phyloP scores from a whole-genome alignment of 2,113 vertebrate species.

The Gracilinanus agilis region DNA sequence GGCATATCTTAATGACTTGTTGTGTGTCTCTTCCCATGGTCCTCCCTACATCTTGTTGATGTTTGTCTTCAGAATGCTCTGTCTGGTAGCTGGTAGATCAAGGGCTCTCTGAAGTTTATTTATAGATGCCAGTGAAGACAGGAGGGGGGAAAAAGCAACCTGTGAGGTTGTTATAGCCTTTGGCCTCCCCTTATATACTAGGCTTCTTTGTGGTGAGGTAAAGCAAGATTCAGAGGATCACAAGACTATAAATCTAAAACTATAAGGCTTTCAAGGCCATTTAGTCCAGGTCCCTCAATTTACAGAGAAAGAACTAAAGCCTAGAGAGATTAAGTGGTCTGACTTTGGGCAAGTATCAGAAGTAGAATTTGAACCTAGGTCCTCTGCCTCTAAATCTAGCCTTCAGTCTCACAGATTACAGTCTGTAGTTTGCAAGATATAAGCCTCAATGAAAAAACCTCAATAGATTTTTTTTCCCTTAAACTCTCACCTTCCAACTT shows the following conservation, averaged over 20 bases:
- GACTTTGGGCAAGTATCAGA: not conserved
- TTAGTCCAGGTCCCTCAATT: not conserved
- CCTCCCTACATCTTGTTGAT: not conserved
- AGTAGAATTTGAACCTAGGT: not conserved
- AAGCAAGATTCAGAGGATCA: not conserved
- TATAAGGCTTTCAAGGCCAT: not conserved
- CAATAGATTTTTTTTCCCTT: no score
- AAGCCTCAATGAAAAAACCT: not conserved
- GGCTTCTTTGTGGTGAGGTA: not conserved
- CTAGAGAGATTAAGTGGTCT: not conserved
- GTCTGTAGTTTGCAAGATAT: not conserved
- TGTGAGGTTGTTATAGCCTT: not conserved
- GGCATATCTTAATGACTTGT: not conserved
- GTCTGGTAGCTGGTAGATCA: not conserved
- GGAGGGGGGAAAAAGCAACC: not conserved
- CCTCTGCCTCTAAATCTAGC: not conserved
- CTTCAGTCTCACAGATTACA: not conserved
- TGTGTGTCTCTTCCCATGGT: not conserved
- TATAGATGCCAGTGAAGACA: not conserved
- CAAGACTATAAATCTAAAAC: not conserved
- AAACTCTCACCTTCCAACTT: no score
- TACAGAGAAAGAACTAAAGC: not conserved
- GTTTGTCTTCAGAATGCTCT: not conserved
- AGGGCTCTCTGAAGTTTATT: slow-evolving; percentile 8
- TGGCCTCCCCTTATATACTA: not conserved